Evolutionary conservation across 2,797 vertebrate genomes (phyloP).

Genomic region (Delichon dasypus): DNA sequence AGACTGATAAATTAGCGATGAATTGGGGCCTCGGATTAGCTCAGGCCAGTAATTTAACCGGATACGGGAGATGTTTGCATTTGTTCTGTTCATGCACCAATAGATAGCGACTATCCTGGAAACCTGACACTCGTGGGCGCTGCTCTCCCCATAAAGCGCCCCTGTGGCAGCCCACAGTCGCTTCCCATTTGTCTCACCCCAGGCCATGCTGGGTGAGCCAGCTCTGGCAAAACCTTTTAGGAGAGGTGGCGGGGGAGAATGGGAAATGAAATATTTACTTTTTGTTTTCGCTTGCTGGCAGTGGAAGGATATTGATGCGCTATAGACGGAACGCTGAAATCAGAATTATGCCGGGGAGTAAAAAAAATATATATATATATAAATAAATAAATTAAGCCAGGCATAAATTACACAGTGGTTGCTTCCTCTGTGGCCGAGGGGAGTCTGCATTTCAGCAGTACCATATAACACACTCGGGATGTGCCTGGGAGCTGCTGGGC

Average conservation of each 20-base stretch:
- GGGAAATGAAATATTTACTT: slow-evolving; percentile 42
- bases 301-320: slow-evolving; percentile 37
- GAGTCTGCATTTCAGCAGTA: background rate
- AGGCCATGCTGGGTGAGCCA: background rate
- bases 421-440: background rate
- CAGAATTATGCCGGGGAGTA: slow-evolving; percentile 31
- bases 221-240: background rate
- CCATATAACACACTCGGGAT: background rate
- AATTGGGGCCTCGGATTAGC: slow-evolving; percentile 54
- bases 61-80: slow-evolving; percentile 47
- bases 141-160: slow-evolving; percentile 16
- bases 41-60: slow-evolving; percentile 66
- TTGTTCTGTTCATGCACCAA: slow-evolving; percentile 38
- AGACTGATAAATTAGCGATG: slow-evolving; percentile 70
- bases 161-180: background rate
- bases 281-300: background rate
- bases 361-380: background rate
- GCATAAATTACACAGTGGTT: slow-evolving; percentile 33
- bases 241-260: background rate
- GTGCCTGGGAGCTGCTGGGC: slow-evolving; percentile 7
- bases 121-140: slow-evolving; percentile 1
- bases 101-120: slow-evolving; percentile 46
- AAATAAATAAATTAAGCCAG: background rate
- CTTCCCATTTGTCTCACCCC: slow-evolving; percentile 49
- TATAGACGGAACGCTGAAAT: slow-evolving; percentile 38